Evolutionary conservation across 2,797 vertebrate genomes (phyloP).

Genomic region (Erithacus rubecula): DNA sequence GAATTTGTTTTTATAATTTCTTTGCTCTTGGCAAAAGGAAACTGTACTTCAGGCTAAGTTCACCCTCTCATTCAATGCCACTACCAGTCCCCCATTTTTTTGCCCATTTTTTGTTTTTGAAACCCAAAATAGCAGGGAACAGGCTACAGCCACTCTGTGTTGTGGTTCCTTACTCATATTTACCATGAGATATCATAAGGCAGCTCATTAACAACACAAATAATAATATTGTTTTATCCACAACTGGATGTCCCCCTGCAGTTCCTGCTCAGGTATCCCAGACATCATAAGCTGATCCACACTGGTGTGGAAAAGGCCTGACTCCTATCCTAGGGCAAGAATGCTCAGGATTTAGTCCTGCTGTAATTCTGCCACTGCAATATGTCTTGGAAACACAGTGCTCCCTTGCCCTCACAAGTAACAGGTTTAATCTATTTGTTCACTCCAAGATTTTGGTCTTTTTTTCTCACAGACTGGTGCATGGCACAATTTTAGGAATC

Average conservation of each 20-base stretch:
- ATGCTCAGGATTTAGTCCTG: background rate
- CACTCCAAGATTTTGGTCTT: background rate
- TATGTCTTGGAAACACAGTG: background rate
- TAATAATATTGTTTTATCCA: background rate
- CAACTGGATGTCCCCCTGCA: background rate
- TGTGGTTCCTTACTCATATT: background rate
- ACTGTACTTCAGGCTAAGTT: conserved; percentile 25
- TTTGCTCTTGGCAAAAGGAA: conserved; percentile 74
- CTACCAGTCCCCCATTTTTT: conserved; percentile 33
- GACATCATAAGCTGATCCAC: background rate
- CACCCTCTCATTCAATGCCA: background rate
- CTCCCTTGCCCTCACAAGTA: background rate
- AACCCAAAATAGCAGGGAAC: background rate
- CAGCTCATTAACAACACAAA: background rate
- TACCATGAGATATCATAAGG: background rate
- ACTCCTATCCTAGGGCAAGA: background rate
- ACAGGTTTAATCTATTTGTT: background rate
- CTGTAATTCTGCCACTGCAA: background rate
- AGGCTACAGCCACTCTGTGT: background rate
- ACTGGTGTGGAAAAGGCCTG: background rate
- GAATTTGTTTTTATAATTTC: conserved; percentile 80
- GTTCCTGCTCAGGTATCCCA: background rate
- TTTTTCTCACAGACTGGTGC: background rate
- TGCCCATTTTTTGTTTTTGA: background rate
- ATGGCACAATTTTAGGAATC: background rate